Percentiles rank a stretch among this genome's conserved stretches.
Evolutionary conservation across 2,888 invertebrate species (phyloP).

Genomic region (Caenorhabditis japonica): DNA sequence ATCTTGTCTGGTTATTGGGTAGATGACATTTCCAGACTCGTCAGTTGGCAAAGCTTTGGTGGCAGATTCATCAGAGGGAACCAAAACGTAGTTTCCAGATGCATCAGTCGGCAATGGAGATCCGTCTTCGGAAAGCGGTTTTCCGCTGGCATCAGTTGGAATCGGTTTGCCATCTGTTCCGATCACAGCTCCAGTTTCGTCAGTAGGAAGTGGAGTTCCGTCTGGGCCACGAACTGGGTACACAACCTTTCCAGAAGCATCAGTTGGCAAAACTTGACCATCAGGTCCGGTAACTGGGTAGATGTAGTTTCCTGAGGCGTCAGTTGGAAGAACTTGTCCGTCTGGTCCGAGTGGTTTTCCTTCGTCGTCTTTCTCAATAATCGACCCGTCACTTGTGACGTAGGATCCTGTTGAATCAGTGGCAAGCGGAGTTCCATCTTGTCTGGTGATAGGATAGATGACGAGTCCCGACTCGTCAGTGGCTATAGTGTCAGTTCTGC

Average conservation of each 20-base stretch:
- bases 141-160: conserved; percentile 62
- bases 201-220: conserved; percentile 50
- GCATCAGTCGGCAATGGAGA: conserved; percentile 49
- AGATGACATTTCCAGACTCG: too few species aligned
- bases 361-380: conserved; percentile 54
- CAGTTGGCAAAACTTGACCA: conserved; percentile 42
- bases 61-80: not conserved
- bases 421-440: conserved; percentile 48
- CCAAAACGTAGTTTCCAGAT: conserved; percentile 38
- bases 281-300: conserved; percentile 31
- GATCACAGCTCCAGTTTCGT: conserved; percentile 45
- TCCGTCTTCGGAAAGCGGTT: conserved; percentile 52
- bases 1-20: too few species aligned
- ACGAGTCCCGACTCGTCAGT: conserved; percentile 45
- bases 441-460: conserved; percentile 40
- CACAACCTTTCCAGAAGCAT: not conserved
- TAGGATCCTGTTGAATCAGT: conserved; percentile 48
- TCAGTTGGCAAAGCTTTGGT: too few species aligned
- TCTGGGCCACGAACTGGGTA: conserved; percentile 39
- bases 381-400: conserved; percentile 42
- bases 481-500: conserved; percentile 36
- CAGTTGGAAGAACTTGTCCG: conserved; percentile 43
- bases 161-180: conserved; percentile 50
- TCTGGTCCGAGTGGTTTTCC: conserved; percentile 57
- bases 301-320: conserved; percentile 1